Conservation (phyloP, 1,140 invertebrate genomes). For the Ceratosolen solmsi region DNA sequence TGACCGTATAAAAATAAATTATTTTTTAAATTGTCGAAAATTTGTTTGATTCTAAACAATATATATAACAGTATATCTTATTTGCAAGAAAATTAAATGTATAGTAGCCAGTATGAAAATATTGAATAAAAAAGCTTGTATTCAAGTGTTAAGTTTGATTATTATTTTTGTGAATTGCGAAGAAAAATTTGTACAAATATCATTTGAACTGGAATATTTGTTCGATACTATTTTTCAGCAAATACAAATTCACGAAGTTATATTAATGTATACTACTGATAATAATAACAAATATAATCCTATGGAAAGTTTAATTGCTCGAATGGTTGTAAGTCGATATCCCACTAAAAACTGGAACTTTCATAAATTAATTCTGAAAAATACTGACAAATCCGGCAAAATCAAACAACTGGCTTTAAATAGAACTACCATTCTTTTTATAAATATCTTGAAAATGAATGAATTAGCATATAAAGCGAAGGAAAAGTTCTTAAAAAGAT, state of each 20-base stretch:
- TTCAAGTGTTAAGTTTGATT: background rate
- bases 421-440: slow-evolving; percentile 3
- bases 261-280: background rate
- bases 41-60: too few relatives aligned
- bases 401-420: background rate
- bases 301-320: background rate
- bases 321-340: background rate
- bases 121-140: background rate
- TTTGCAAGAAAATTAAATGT: too few relatives aligned
- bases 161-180: slow-evolving; percentile 8
- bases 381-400: background rate
- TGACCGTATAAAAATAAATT: background rate
- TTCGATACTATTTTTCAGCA: background rate
- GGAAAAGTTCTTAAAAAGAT: background rate
- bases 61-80: too few relatives aligned
- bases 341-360: background rate
- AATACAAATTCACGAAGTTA: background rate
- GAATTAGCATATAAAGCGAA: background rate
- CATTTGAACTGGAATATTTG: background rate
- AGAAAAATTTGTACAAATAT: background rate
- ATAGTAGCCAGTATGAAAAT: too few relatives aligned
- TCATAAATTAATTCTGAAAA: background rate
- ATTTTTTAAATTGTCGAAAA: background rate
- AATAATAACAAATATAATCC: background rate
- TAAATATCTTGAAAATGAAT: background rate